Evolutionary conservation across 1,140 invertebrate species (phyloP).

Genomic region (Platyscapa corneri): DNA sequence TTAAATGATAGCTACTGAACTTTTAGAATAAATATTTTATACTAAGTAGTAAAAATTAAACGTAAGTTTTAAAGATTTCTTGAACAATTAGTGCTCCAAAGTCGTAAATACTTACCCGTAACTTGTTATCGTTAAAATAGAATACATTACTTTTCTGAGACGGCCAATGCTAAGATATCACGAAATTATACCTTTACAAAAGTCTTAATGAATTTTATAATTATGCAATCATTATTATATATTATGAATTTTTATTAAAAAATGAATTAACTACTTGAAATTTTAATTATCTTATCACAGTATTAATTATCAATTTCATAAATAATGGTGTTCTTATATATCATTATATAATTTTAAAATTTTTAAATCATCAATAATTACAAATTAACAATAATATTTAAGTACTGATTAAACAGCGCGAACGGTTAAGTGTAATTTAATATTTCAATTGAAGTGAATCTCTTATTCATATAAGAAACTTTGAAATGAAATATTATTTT

Average conservation of each 20-base stretch:
- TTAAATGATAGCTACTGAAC: not conserved
- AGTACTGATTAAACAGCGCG: no score
- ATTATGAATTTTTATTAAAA: not conserved
- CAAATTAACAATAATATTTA: no score
- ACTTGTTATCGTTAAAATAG: conserved; percentile 3
- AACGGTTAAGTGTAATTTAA: no score
- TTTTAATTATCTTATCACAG: no score
- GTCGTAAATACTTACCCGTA: conserved; percentile 6
- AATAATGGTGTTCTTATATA: no score
- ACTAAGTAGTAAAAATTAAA: not conserved
- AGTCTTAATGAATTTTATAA: not conserved
- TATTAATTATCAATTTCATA: no score
- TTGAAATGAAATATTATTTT: no score
- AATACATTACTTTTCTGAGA: not conserved
- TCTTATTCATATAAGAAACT: no score
- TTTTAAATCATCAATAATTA: no score
- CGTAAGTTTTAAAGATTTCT: conserved; percentile 2
- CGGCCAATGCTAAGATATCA: not conserved
- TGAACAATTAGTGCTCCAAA: conserved; percentile 15
- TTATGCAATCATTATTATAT: not conserved
- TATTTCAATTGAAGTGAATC: no score
- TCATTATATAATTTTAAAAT: no score
- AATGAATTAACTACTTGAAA: not conserved
- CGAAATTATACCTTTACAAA: not conserved
- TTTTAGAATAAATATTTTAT: not conserved